A percentile compares a stretch with the other conserved stretches of the same genome.
Evolutionary conservation across 2,797 vertebrate species (phyloP).

Genomic region (Anguilla obscura): DNA sequence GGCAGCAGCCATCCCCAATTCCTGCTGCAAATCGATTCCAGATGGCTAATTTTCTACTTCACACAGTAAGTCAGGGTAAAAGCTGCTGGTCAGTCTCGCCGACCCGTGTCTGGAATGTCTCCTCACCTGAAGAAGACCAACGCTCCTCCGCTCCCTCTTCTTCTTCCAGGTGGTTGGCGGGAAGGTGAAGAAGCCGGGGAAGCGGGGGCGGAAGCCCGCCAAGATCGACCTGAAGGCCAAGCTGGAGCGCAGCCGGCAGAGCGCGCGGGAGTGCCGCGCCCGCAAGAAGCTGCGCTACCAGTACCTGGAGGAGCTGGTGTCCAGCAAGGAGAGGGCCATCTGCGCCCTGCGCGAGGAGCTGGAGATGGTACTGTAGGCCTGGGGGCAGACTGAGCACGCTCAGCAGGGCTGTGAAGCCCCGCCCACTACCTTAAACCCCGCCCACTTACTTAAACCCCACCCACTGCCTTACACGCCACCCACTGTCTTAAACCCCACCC

Average conservation of each 20-base stretch:
- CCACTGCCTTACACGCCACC: too few species aligned
- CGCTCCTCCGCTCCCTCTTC: neutral
- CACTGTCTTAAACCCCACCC: too few species aligned
- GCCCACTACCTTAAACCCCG: too few species aligned
- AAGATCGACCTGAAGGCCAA: slow-evolving; percentile 98
- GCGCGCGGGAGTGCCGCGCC: slow-evolving; percentile 91
- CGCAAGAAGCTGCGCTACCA: slow-evolving; percentile 95
- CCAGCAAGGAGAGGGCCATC: slow-evolving; percentile 92
- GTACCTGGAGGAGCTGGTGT: slow-evolving; percentile 95
- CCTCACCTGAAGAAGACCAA: neutral
- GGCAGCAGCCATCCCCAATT: neutral
- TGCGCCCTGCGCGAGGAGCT: slow-evolving; percentile 94
- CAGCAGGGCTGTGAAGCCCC: too few species aligned
- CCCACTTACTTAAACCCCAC: too few species aligned
- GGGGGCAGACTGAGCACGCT: too few species aligned
- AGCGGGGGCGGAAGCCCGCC: slow-evolving; percentile 91
- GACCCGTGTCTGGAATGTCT: neutral
- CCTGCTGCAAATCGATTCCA: neutral
- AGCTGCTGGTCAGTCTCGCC: neutral
- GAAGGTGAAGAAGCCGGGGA: slow-evolving; percentile 96
- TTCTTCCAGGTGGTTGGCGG: slow-evolving; percentile 80
- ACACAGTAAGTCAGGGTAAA: neutral
- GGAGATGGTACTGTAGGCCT: slow-evolving; percentile 80
- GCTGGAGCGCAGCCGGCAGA: slow-evolving; percentile 92
- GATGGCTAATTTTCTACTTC: neutral